A percentile compares a stretch with the other conserved stretches of the same genome.
phyloP scores from a whole-genome alignment of 2,888 invertebrate genomes.

The Ichneumoninae sp. region DNA sequence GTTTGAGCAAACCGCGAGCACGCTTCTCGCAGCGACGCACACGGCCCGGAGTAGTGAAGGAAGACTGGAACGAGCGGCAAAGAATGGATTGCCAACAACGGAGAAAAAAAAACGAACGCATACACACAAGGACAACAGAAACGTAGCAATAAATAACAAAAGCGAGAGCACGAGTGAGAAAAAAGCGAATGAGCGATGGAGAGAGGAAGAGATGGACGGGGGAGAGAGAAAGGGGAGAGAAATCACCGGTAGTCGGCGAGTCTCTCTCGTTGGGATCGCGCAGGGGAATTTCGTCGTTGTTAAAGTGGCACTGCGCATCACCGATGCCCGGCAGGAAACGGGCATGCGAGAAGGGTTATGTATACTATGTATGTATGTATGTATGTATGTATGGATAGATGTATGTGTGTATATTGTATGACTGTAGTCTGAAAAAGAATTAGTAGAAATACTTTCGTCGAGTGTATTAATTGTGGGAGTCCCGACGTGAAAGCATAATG shows the following conservation, averaged over 20 bases:
- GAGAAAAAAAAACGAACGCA: slow-evolving; percentile 3
- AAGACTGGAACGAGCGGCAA: slow-evolving; percentile 38
- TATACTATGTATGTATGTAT: slow-evolving; percentile 46
- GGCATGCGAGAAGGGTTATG: slow-evolving; percentile 65
- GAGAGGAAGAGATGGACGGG: slow-evolving; percentile 19
- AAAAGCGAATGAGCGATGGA: slow-evolving; percentile 45
- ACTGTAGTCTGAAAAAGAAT: neutral
- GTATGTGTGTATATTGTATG: neutral
- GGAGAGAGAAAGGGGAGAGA: slow-evolving; percentile 26
- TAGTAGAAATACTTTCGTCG: slow-evolving; percentile 1
- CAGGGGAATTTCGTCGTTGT: slow-evolving; percentile 81
- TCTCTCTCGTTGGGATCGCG: slow-evolving; percentile 58
- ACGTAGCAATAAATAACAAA: slow-evolving; percentile 60
- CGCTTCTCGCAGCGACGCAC: slow-evolving; percentile 14
- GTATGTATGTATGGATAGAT: neutral
- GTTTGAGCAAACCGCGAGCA: slow-evolving; percentile 52
- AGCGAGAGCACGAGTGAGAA: slow-evolving; percentile 54
- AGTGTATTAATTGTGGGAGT: slow-evolving; percentile 6
- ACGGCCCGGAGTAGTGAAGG: neutral
- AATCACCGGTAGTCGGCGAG: slow-evolving; percentile 65
- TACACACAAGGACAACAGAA: slow-evolving; percentile 16
- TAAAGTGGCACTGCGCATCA: slow-evolving; percentile 83
- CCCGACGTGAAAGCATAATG: slow-evolving; percentile 4
- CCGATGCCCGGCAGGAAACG: slow-evolving; percentile 83
- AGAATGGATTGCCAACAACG: slow-evolving; percentile 34